Conservation (phyloP, 2,113 vertebrate genomes). For the Heptranchias perlo region DNA sequence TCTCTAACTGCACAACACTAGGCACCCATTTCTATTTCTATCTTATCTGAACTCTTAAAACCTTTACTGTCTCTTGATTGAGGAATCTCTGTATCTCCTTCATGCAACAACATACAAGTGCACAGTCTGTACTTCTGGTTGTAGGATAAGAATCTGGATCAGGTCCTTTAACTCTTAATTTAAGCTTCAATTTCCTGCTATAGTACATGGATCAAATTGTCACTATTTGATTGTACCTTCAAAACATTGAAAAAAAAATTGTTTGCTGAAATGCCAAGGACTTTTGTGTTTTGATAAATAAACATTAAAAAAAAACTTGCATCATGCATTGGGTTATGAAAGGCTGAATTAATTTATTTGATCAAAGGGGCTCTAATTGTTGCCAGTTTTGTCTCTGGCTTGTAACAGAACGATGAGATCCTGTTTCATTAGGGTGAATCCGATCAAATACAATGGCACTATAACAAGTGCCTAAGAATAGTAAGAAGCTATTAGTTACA, state of each 20-base stretch:
- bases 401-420: background rate
- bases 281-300: background rate
- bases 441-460: background rate
- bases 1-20: background rate
- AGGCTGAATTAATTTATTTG: background rate
- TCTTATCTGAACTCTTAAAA: background rate
- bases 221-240: background rate
- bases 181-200: background rate
- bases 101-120: background rate
- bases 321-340: background rate
- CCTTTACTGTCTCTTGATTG: background rate
- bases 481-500: background rate
- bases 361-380: background rate
- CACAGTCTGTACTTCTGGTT: background rate
- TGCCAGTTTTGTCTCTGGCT: background rate
- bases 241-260: background rate
- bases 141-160: slow-evolving; percentile 3
- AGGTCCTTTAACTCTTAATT: slow-evolving; percentile 4
- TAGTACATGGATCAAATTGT: background rate
- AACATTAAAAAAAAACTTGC: background rate
- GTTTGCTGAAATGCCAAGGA: slow-evolving; percentile 27
- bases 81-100: background rate
- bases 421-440: background rate
- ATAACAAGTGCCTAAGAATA: background rate
- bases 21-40: background rate